Evolutionary conservation across 2,797 vertebrate genomes (phyloP), one percentile per base, ranked within the genome.

Genomic region (Manis crassicaudata): DNA sequence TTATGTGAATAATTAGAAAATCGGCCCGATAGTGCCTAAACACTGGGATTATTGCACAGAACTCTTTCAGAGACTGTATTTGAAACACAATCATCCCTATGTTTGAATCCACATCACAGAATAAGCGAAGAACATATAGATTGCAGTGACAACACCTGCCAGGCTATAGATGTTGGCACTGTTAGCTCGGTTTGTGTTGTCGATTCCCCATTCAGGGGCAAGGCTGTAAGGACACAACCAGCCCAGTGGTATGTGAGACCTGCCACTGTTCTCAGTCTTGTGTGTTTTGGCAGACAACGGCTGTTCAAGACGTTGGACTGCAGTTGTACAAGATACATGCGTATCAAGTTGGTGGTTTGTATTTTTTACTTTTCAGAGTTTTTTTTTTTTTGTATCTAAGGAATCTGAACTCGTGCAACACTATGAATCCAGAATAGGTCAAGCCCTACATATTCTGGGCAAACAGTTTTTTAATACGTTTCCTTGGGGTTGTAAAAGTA

Each of bases 1-100:
- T 91, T 96, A 32, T 82, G 27, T 50, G 80, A 90, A 94, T 92
- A 87, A 96, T 96, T 96, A 93, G 86, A 54, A 95, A 96, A 96
- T 76, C 84, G 72, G 58, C 72, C 50, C 40, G 4, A 4, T n/a
- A n/a, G 58, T 27, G 40, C 75, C 68, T 75, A 60, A 60, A 35
- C 37, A 80, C 11, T 1, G 3, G 29, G 73, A 73, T 37, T 37
- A 3, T 46, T 12, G 0, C 43, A 76, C 1, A 50, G 52, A 84
- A 67, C 54, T 77, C 77, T 79, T 46, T 70, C 5, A 5, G 83
- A 88, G 63, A 43, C 56, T 94, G 80, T 81, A 73, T 63, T 90
- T 96, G 88, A 56, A 75, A 75, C 12, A 12, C 0, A 13, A 18
- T 37, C 35, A 17, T 58, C 7, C n/a, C 6, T 62, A 52, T 80